Percentiles rank a stretch among this genome's conserved stretches.
phyloP scores from a whole-genome alignment of 23 tunicate species.

The Ciona savignyi region DNA sequence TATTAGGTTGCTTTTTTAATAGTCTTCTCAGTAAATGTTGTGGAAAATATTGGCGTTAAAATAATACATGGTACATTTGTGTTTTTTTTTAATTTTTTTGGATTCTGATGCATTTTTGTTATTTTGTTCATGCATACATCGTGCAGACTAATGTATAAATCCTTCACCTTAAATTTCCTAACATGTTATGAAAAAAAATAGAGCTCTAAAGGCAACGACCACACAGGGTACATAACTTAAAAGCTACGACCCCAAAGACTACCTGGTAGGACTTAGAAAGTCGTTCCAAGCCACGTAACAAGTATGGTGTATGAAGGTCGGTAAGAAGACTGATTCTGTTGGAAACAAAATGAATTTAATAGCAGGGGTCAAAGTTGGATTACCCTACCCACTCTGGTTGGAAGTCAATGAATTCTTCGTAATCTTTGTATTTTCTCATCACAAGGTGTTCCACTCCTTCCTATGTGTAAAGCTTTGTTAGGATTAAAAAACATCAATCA shows the following conservation, averaged over 20 bases:
- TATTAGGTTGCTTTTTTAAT: not conserved
- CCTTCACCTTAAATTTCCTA: too few species aligned
- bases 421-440: conserved; percentile 46
- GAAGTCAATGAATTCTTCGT: conserved; percentile 53
- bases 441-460: conserved; percentile 51
- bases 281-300: conserved; percentile 47
- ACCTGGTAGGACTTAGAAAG: conserved; percentile 64
- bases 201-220: too few species aligned
- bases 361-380: too few species aligned
- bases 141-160: too few species aligned
- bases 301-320: conserved; percentile 46
- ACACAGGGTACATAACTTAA: too few species aligned
- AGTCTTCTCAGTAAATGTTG: not conserved
- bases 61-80: not conserved
- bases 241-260: too few species aligned
- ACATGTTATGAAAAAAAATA: too few species aligned
- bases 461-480: conserved; percentile 2
- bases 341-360: too few species aligned
- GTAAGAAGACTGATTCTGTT: conserved; percentile 42
- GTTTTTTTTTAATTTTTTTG: not conserved
- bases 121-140: too few species aligned
- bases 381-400: conserved; percentile 75
- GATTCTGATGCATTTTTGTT: not conserved
- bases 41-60: not conserved
- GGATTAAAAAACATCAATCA: not conserved